phyloP scores from a whole-genome alignment of 2,888 invertebrate species.

The Podotricha telesiphe region DNA sequence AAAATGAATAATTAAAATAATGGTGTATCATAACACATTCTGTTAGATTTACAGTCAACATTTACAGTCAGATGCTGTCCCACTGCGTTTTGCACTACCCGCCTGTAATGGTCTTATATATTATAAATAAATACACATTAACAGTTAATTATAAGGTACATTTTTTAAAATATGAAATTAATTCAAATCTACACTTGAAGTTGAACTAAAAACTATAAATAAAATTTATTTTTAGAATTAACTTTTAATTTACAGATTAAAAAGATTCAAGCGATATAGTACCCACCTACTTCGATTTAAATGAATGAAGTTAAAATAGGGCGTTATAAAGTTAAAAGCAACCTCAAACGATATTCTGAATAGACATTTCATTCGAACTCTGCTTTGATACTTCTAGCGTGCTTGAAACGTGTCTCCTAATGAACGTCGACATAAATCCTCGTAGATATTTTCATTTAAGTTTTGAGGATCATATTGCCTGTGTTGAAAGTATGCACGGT shows the following conservation, averaged over 20 bases:
- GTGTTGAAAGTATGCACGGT: slow-evolving; percentile 63
- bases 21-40: no score
- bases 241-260: background rate
- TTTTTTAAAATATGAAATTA: no score
- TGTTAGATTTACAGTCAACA: no score
- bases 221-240: background rate
- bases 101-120: no score
- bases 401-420: slow-evolving; percentile 57
- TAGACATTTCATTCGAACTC: slow-evolving; percentile 42
- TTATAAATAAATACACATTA: no score
- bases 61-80: no score
- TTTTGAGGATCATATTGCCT: slow-evolving; percentile 59
- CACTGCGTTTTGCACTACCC: no score
- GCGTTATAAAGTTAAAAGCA: slow-evolving; percentile 26
- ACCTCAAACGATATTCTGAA: slow-evolving; percentile 31
- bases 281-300: slow-evolving; percentile 18
- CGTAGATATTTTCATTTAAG: slow-evolving; percentile 74
- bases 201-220: background rate
- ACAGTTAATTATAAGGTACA: no score
- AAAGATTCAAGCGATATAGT: background rate
- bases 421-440: slow-evolving; percentile 67
- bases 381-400: slow-evolving; percentile 44
- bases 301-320: slow-evolving; percentile 24
- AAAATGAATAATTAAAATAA: no score
- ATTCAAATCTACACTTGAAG: no score